A percentile compares a stretch with the other conserved stretches of the same genome.
phyloP scores from a whole-genome alignment of 2,113 vertebrate species.

The Aldabrachelys gigantea region DNA sequence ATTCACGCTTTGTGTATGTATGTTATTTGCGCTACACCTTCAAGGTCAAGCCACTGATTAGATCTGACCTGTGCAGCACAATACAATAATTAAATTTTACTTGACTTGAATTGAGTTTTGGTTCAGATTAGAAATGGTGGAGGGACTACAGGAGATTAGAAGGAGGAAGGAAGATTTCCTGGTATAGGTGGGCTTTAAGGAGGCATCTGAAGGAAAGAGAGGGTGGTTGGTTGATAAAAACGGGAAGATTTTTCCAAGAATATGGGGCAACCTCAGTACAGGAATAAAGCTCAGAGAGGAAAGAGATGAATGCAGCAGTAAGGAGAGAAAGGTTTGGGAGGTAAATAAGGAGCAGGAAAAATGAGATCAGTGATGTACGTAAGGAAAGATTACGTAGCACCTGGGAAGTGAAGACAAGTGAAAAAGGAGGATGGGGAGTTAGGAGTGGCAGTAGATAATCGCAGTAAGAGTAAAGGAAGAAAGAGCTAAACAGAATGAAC shows the following conservation, averaged over 20 bases:
- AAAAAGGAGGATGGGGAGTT: background rate
- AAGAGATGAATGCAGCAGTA: background rate
- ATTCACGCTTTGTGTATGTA: background rate
- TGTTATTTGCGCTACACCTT: background rate
- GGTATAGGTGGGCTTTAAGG: accelerated
- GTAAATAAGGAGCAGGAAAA: background rate
- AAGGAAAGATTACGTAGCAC: background rate
- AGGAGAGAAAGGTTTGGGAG: background rate
- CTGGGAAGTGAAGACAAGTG: background rate
- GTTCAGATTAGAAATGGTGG: background rate
- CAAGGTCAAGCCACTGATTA: background rate
- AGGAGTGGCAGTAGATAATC: background rate
- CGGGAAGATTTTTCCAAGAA: background rate
- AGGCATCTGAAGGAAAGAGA: background rate
- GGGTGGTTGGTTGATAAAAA: accelerated
- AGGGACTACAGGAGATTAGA: background rate
- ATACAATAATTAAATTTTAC: too few species aligned
- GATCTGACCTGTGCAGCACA: background rate
- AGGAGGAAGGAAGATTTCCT: background rate
- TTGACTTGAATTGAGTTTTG: background rate
- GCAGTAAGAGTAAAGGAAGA: background rate
- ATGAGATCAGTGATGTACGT: background rate
- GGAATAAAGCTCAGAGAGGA: background rate
- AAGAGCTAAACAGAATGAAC: background rate
- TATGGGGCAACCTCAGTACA: accelerated